Evolutionary conservation across 2,113 vertebrate species (phyloP), one percentile per base, ranked within the genome.

Genomic region (Podarcis muralis): DNA sequence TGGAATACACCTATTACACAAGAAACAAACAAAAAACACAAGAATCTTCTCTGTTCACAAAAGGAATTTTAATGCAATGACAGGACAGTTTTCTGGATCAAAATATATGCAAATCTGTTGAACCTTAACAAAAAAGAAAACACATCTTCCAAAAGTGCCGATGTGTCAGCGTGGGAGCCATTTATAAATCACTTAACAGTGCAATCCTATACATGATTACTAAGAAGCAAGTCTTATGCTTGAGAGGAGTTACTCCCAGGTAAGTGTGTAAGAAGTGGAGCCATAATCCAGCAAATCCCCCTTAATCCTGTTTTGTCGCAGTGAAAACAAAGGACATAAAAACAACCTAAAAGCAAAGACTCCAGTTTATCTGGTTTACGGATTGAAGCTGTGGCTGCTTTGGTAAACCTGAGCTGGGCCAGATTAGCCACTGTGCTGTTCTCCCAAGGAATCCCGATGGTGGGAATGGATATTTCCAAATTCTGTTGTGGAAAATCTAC

Each of bases 41-140:
- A 69, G 13, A 71, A 81, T 27, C 12, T 75, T 62, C 23, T 59
- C 48, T 25, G 23, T 71, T 87, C 48, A 35, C 68, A 25, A 80
- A 80, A 87, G 77, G 59, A 23, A 80, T 80, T 80, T 87, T 87
- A 87, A 87, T 87, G 66, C n/a, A 87, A 35, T 37, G 23, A 71
- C 65, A 86, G 18, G 35, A 53, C 12, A 15, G 25, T 71, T 72
- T 69, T 80, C 20, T 35, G 66, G 66, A 71, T 81, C 78, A 71
- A 59, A 87, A 65, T 59, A 65, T n/a, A 6, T 81, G 48, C 66
- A 81, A 16, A 71, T 71, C 85, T 69, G 20, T 23, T 32, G 6
- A 57, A 22, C 22, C 65, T 87, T 35, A 68, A 69, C 65, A 87
- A 81, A 5, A 18, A 75, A 5, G 27, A 79, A 79, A 53, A 1